Conservation (phyloP, 2,797 vertebrate genomes). For the Phyllotis vaccarum region DNA sequence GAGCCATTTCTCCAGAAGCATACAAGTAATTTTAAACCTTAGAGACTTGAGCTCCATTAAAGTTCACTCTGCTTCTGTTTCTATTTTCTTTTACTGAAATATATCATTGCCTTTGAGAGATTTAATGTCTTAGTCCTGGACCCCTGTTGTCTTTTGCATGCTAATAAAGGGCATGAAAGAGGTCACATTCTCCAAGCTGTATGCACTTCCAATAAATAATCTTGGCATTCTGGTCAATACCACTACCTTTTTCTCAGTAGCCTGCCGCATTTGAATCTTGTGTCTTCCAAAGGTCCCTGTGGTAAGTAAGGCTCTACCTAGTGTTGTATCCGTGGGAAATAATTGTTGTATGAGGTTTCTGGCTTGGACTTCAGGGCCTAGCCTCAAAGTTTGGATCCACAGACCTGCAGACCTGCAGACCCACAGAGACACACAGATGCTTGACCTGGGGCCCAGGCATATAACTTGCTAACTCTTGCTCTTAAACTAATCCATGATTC, state of each 20-base stretch:
- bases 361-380: no score
- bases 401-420: no score
- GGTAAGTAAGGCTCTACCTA: neutral
- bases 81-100: slow-evolving; percentile 13
- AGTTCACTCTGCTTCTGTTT: neutral
- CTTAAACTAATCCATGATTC: no score
- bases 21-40: slow-evolving; percentile 31
- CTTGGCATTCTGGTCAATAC: neutral
- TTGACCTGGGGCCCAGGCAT: no score
- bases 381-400: no score
- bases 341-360: no score
- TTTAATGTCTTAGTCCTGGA: slow-evolving; percentile 3
- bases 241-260: neutral
- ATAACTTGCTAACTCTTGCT: no score
- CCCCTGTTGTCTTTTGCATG: neutral
- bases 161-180: neutral
- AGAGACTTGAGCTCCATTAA: neutral
- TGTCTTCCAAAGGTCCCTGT: neutral
- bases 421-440: no score
- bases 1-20: neutral
- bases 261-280: neutral
- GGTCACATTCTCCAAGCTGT: neutral
- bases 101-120: neutral
- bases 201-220: neutral
- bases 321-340: neutral